phyloP scores from a whole-genome alignment of 2,113 vertebrate species.

The Isichthys henryi region DNA sequence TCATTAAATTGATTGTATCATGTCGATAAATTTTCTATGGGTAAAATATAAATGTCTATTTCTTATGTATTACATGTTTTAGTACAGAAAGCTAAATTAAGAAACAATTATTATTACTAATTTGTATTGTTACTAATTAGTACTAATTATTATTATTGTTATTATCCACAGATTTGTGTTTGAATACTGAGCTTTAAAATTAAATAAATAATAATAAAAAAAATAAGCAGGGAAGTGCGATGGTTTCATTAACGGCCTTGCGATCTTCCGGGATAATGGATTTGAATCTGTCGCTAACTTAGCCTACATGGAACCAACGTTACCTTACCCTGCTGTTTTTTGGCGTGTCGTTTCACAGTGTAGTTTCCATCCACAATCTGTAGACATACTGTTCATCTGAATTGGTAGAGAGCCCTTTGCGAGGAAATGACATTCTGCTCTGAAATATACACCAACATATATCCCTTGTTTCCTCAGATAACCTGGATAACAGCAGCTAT shows the following conservation, averaged over 20 bases:
- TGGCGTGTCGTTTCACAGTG: background rate
- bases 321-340: background rate
- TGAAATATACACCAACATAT: background rate
- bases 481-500: background rate
- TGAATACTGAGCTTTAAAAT: background rate
- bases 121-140: background rate
- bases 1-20: background rate
- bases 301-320: background rate
- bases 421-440: background rate
- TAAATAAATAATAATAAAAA: background rate
- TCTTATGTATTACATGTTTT: background rate
- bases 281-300: background rate
- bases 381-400: background rate
- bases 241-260: background rate
- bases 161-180: background rate
- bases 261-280: background rate
- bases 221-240: background rate
- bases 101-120: background rate
- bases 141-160: background rate
- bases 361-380: background rate
- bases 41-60: background rate
- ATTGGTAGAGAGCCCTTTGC: background rate
- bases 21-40: background rate
- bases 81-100: background rate
- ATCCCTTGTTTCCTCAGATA: background rate